Evolutionary conservation across 2,797 vertebrate genomes (phyloP).

Genomic region (Cirrhinus mrigala): DNA sequence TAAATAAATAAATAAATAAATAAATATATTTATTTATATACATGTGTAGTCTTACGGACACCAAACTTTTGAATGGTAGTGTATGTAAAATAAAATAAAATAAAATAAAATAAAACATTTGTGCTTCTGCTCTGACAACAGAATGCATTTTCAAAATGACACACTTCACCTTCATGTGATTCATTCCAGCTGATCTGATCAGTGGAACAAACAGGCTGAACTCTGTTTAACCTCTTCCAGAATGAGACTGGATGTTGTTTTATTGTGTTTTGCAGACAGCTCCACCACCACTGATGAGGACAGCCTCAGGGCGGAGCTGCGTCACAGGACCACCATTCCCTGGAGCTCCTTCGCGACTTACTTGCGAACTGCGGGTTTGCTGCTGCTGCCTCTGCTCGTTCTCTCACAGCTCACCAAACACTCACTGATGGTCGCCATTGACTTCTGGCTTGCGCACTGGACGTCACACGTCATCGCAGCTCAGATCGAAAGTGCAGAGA

Average conservation of each 20-base stretch:
- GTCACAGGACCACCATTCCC: conserved; percentile 91
- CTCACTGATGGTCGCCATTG: conserved; percentile 92
- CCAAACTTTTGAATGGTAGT: neutral
- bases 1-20: no score
- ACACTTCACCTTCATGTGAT: conserved; percentile 6
- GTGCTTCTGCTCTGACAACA: neutral
- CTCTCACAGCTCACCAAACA: conserved; percentile 97
- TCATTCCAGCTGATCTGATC: neutral
- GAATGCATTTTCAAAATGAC: neutral
- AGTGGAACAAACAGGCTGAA: neutral
- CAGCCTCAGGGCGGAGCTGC: conserved; percentile 87
- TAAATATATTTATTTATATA: no score
- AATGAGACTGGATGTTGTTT: neutral
- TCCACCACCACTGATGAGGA: conserved; percentile 89
- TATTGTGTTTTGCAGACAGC: conserved; percentile 79
- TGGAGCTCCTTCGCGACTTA: conserved; percentile 92
- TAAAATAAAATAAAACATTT: no score
- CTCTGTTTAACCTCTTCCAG: conserved; percentile 12
- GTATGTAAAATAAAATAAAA: neutral
- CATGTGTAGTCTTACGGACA: neutral
- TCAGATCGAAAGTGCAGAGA: conserved; percentile 65
- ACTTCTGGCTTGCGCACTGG: conserved; percentile 96
- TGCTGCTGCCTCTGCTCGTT: conserved; percentile 87
- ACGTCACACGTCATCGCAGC: conserved; percentile 81
- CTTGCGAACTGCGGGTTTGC: conserved; percentile 87